These are phyloP conservation scores for Trinectes maculatus DNA, from an alignment of 2,113 vertebrate species.

Conservation along the genomic window DNA sequence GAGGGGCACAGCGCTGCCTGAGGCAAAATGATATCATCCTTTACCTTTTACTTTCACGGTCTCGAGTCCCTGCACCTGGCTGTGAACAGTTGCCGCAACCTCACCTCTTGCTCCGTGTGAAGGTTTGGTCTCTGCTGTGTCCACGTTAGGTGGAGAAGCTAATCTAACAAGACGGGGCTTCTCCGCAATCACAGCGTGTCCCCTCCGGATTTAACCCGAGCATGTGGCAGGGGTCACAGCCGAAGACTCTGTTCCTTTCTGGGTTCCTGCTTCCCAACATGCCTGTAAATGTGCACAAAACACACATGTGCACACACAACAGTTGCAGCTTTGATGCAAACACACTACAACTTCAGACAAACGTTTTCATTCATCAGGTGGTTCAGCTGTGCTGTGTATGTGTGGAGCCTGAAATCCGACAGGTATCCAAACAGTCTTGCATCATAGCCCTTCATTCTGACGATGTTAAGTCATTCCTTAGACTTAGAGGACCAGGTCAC, in stretches of 20 bases:
- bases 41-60: slow-evolving; percentile 33
- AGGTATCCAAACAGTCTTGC: too few relatives aligned
- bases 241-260: slow-evolving; percentile 2
- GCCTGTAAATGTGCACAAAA: neutral
- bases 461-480: slow-evolving; percentile 7
- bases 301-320: neutral
- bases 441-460: too few relatives aligned
- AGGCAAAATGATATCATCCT: slow-evolving; percentile 27
- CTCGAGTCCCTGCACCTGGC: neutral
- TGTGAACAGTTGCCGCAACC: slow-evolving; percentile 9
- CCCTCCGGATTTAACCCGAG: slow-evolving; percentile 47
- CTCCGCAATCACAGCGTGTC: slow-evolving; percentile 35
- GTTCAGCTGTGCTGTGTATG: too few relatives aligned
- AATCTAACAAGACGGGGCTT: slow-evolving; percentile 55
- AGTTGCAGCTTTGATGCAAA: neutral
- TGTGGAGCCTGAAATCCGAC: too few relatives aligned
- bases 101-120: slow-evolving; percentile 5
- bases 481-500: slow-evolving; percentile 22
- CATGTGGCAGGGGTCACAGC: slow-evolving; percentile 35
- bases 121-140: slow-evolving; percentile 22
- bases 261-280: neutral
- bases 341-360: neutral
- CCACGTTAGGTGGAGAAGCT: slow-evolving; percentile 53
- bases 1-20: slow-evolving; percentile 1
- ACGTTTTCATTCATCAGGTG: too few relatives aligned